Evolutionary conservation across 1,140 invertebrate genomes (phyloP).

Genomic region (Zaprionus inermis): DNA sequence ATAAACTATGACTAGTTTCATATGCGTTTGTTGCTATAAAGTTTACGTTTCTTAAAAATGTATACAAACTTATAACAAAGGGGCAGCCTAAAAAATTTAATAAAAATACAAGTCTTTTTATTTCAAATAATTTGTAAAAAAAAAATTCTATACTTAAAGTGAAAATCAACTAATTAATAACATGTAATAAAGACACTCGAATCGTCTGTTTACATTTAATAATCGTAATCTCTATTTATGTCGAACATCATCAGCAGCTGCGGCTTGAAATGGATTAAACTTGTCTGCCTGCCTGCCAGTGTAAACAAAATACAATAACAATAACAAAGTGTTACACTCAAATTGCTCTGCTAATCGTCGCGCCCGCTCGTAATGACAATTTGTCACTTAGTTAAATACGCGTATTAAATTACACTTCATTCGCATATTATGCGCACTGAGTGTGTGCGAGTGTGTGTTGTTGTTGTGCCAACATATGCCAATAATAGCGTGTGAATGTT

Average conservation of each 20-base stretch:
- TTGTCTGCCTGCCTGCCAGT: neutral
- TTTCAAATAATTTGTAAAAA: too few relatives aligned
- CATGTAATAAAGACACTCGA: too few relatives aligned
- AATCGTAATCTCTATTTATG: neutral
- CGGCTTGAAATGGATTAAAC: conserved; percentile 17
- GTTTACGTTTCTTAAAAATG: too few relatives aligned
- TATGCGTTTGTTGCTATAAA: too few relatives aligned
- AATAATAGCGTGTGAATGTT: conserved; percentile 58
- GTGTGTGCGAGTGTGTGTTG: conserved; percentile 9
- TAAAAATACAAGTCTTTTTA: too few relatives aligned
- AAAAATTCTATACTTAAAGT: too few relatives aligned
- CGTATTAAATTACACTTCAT: conserved; percentile 78
- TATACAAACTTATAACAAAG: too few relatives aligned
- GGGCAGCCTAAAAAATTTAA: too few relatives aligned
- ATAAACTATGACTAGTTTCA: too few relatives aligned
- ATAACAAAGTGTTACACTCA: neutral
- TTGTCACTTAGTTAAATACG: conserved; percentile 70
- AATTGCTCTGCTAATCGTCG: conserved; percentile 27
- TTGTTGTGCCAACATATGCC: conserved; percentile 37
- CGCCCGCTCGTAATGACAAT: conserved; percentile 36
- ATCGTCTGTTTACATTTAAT: neutral
- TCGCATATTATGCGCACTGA: conserved; percentile 33
- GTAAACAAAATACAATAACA: conserved; percentile 11
- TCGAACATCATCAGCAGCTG: neutral
- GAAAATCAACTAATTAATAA: too few relatives aligned